Evolutionary conservation across 2,888 invertebrate species (phyloP).

Genomic region (Melanchra persicariae): DNA sequence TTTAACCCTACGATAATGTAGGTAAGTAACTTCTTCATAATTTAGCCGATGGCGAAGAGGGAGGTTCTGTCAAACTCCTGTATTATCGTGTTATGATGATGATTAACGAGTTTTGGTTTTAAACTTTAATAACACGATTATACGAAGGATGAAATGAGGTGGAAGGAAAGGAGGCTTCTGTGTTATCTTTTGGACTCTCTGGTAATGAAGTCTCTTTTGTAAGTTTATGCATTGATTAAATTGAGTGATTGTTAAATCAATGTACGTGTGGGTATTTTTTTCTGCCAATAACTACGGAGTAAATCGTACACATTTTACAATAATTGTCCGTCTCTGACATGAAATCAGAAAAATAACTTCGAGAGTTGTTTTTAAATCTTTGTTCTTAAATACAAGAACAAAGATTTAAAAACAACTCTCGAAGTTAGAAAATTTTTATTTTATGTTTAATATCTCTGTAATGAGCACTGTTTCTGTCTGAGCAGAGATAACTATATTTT

Average conservation of each 20-base stretch:
- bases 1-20: conserved; percentile 34
- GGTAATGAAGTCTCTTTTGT: neutral
- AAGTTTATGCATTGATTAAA: neutral
- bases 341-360: too few relatives aligned
- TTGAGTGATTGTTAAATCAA: neutral
- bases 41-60: conserved; percentile 27
- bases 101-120: conserved; percentile 47
- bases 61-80: conserved; percentile 39
- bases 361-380: too few relatives aligned
- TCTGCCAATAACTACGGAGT: too few relatives aligned
- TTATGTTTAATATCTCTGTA: too few relatives aligned
- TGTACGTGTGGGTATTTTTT: neutral
- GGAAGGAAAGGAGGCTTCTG: conserved; percentile 5
- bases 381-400: too few relatives aligned
- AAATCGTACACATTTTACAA: too few relatives aligned
- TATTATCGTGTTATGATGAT: conserved; percentile 35
- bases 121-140: conserved; percentile 41
- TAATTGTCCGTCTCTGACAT: too few relatives aligned
- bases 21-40: conserved; percentile 39
- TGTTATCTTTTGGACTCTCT: conserved; percentile 1
- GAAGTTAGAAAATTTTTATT: too few relatives aligned
- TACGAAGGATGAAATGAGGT: conserved; percentile 21
- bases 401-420: too few relatives aligned
- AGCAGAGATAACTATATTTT: too few relatives aligned
- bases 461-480: too few relatives aligned